phyloP scores from a whole-genome alignment of 2,113 vertebrate species.

The Camelus dromedarius region DNA sequence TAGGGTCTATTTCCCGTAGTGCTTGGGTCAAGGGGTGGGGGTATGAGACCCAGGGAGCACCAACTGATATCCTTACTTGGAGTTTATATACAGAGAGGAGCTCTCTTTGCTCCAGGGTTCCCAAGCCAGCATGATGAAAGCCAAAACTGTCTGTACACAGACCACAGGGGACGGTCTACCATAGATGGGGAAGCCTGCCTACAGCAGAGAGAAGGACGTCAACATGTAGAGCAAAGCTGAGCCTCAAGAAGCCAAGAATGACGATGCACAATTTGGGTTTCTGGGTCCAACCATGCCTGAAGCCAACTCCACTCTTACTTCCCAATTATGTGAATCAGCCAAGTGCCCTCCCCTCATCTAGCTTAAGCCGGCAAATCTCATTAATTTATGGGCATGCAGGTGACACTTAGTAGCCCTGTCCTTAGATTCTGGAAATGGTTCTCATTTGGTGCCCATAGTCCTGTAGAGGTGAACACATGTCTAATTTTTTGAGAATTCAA shows the following conservation, averaged over 20 bases:
- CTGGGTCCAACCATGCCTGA: neutral
- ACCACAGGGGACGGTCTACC: neutral
- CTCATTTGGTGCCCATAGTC: neutral
- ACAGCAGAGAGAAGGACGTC: neutral
- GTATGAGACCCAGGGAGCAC: neutral
- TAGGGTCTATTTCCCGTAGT: neutral
- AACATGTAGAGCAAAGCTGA: neutral
- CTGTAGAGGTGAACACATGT: neutral
- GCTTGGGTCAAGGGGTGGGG: neutral
- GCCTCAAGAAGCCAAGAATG: neutral
- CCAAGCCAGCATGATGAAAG: neutral
- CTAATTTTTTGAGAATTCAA: slow-evolving; percentile 62
- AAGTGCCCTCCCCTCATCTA: neutral
- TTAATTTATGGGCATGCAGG: neutral
- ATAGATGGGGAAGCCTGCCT: neutral
- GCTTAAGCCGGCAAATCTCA: slow-evolving; percentile 6
- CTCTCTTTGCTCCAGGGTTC: neutral
- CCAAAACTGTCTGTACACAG: neutral
- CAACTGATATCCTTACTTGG: neutral
- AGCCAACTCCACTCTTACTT: neutral
- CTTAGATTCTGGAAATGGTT: slow-evolving; percentile 49
- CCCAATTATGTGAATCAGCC: neutral
- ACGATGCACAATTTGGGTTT: neutral
- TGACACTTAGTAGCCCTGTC: slow-evolving; percentile 42
- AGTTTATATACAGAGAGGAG: neutral